phyloP scores from a whole-genome alignment of 2,113 vertebrate genomes.

The Bucco capensis region DNA sequence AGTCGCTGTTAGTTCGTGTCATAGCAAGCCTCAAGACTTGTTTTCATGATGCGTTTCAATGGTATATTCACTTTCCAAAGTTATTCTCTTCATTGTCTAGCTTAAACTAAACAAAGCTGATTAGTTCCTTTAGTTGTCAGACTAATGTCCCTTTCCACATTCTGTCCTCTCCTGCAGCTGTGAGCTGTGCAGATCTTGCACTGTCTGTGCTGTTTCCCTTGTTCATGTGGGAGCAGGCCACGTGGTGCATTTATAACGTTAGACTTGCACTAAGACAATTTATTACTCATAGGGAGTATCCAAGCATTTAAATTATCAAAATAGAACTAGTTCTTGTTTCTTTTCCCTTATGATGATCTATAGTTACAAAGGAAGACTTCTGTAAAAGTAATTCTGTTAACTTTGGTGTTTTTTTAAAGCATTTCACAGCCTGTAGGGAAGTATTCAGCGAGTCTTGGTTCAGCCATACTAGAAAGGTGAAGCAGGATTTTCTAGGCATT shows the following conservation, averaged over 20 bases:
- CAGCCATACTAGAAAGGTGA: not conserved
- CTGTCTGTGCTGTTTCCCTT: no score
- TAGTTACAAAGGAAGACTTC: not conserved
- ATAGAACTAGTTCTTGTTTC: not conserved
- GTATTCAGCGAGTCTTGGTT: not conserved
- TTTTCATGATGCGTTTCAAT: not conserved
- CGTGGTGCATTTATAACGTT: not conserved
- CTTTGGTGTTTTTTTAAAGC: not conserved
- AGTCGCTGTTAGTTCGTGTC: not conserved
- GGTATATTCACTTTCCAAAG: not conserved
- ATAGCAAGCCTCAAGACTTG: not conserved
- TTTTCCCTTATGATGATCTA: not conserved
- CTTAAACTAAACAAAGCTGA: not conserved
- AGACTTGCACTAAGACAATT: not conserved
- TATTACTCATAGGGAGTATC: not conserved
- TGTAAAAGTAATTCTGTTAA: not conserved
- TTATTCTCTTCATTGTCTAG: not conserved
- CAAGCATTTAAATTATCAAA: not conserved
- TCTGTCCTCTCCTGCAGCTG: not conserved
- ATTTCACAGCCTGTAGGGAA: not conserved
- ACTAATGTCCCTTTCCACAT: not conserved
- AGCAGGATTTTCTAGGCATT: not conserved
- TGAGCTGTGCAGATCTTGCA: not conserved
- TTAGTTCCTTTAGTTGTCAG: not conserved
- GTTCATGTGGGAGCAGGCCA: not conserved